Evolutionary conservation across 1,140 invertebrate species (phyloP).

Genomic region (Aethina tumida): DNA sequence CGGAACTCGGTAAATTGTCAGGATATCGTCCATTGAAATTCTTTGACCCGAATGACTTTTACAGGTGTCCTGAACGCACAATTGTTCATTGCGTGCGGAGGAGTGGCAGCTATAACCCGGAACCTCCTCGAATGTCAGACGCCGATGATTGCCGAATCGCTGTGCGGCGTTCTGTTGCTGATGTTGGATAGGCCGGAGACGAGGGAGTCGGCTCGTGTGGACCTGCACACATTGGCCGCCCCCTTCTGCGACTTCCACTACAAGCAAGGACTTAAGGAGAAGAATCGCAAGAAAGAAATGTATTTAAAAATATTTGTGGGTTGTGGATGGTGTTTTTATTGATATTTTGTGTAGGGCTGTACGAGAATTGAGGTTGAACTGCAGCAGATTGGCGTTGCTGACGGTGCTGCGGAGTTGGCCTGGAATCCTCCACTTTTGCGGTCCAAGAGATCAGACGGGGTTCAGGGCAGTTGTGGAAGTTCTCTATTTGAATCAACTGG

Average conservation of each 20-base stretch:
- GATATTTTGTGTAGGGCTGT: constrained; percentile 54
- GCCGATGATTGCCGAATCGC: constrained; percentile 69
- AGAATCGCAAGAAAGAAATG: constrained; percentile 26
- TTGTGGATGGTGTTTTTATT: not conserved
- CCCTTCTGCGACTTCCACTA: constrained; percentile 89
- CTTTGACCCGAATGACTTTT: constrained; percentile 16
- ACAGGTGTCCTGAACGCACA: constrained; percentile 72
- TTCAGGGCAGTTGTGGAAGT: constrained; percentile 78
- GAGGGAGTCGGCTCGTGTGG: constrained; percentile 58
- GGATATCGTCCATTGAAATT: not conserved
- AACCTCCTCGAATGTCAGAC: constrained; percentile 73
- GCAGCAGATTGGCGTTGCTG: constrained; percentile 72
- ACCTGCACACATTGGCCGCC: constrained; percentile 74
- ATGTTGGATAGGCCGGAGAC: constrained; percentile 81
- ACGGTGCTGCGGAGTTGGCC: constrained; percentile 84
- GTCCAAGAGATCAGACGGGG: constrained; percentile 58
- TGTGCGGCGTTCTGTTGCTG: constrained; percentile 77
- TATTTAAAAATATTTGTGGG: constrained; percentile 3
- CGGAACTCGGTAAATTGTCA: constrained; percentile 71
- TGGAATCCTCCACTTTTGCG: constrained; percentile 77
- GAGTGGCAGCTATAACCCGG: constrained; percentile 69
- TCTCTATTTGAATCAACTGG: constrained; percentile 75
- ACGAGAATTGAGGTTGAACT: constrained; percentile 67
- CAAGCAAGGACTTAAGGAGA: constrained; percentile 39
- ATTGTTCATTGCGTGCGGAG: constrained; percentile 71